Evolutionary conservation across 2,888 invertebrate genomes (phyloP), one percentile per base, ranked within the genome.

Genomic region (Euclidia mi): DNA sequence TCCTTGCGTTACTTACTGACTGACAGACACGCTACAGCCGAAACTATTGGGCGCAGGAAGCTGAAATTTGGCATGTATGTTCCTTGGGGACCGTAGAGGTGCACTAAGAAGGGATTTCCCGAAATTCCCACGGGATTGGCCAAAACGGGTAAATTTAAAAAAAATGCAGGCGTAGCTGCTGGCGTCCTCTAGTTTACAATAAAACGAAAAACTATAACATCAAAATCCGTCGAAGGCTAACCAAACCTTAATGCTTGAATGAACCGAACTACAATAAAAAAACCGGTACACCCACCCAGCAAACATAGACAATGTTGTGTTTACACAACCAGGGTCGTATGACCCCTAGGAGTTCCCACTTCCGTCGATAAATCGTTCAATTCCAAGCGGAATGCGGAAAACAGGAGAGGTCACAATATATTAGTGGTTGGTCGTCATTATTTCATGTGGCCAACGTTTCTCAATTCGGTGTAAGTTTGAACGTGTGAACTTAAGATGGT

Each of bases 281-380:
- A 90, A 88, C 90, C 88, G 86, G 90, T 87, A 85, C 85, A 78
- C 89, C 89, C 86, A 90, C 90, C 79, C 56, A 56, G 76, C 78
- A 79, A 84, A 82, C 82, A 87, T 85, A 82, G 86, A 88, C 87
- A 87, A 89, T 85, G 81, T 83, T 69, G 78, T 80, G 81, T 82
- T 84, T 81, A 81, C 71, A 67, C 74, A 78, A 81, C 88, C 87
- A 87, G 67, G 71, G 57, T 71, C 69, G 47, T 49, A 43, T 67
- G 87, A 81, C 58, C 85, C 65, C 63, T 48, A 55, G 59, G 66
- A 67, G 70, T 67, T 66, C 59, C 51, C 48, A 65, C 62, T 63
- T 58, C 56, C 62, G 58, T 71, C 65, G 64, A 63, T 60, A 56
- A 60, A 69, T 58, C 50, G 55, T 63, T 34, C 56, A 61, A 59